Base-by-base conservation (phyloP, 2,113 vertebrate genomes). In the Vidua macroura region DNA sequence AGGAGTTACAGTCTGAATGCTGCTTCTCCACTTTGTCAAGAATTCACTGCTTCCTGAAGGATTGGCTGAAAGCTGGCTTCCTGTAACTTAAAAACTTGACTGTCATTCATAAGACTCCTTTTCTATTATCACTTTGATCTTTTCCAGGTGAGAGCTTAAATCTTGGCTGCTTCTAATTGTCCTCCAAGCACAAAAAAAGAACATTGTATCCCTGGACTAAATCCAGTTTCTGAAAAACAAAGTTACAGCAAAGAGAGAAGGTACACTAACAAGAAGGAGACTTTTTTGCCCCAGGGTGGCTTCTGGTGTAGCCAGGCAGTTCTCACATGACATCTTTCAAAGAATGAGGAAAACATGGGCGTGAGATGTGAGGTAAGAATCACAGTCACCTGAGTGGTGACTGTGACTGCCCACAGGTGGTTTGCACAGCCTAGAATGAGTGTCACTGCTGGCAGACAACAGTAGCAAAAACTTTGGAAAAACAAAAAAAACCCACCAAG, bases 61-160 rank as follows among this genome's bases (percentile, higher is more conserved):
- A 80, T 69, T 35, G 35, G 35, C 35, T 73, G 46, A 88, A 76
- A 48, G n/a, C 31, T 86, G 75, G 23, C 37, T 49, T 92, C 81
- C 56, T 59, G 20, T 37, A 79, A 74, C 43, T 63, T 44, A 52
- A 60, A 81, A 85, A 41, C 52, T 83, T 7, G 0, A 15, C 66
- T 91, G 41, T 78, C 33, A 4, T 75, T 77, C 73, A 39, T 63
- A 18, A 53, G 43, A 82, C 17, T 64, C 51, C 37, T 82, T 75
- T 92, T 58, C 62, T 83, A 1, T 69, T 86, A 79, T 44, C 60
- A 37, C 62, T 86, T 88, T 78, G 48, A 68, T 86, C 60, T 90
- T 86, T 75, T 76, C 51, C 80, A 84, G 73, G 52, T 78, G n/a
- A 83, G 28, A 73, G 23, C 76, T 92, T 92, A 87, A 93, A 91